A percentile compares a stretch with the other conserved stretches of the same genome.
Evolutionary conservation across 2,797 vertebrate genomes (phyloP).

Genomic region (Poecilia wingei): DNA sequence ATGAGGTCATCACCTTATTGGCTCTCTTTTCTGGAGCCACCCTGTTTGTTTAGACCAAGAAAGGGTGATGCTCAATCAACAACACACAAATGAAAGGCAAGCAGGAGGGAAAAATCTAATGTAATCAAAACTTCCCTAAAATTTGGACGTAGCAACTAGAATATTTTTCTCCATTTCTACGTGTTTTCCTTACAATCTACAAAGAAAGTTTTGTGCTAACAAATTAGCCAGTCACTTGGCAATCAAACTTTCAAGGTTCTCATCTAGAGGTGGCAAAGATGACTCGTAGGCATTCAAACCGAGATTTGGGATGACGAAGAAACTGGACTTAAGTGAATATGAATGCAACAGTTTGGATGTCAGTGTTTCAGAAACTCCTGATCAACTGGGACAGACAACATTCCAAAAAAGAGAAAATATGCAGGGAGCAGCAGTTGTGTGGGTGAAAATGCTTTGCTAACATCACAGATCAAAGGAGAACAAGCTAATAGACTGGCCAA

Average conservation of each 20-base stretch:
- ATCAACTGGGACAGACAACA: not conserved
- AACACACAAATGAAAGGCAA: not conserved
- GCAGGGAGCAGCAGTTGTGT: not conserved
- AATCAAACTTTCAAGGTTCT: too few relatives aligned
- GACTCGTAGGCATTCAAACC: not conserved
- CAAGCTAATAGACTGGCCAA: too few relatives aligned
- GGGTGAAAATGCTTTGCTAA: not conserved
- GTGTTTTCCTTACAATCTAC: not conserved
- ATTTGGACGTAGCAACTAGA: not conserved
- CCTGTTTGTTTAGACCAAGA: constrained; percentile 1
- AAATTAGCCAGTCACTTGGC: not conserved
- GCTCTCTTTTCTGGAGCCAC: constrained; percentile 47
- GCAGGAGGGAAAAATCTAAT: constrained; percentile 4
- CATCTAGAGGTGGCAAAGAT: not conserved
- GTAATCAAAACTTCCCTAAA: not conserved
- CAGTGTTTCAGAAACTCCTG: not conserved
- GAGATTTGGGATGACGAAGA: not conserved
- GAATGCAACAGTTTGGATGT: not conserved
- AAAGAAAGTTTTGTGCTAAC: not conserved
- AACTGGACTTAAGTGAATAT: not conserved
- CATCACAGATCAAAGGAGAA: not conserved
- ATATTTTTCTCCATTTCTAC: not conserved
- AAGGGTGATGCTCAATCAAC: constrained; percentile 8
- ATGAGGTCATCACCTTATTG: constrained; percentile 67
- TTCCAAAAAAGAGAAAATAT: not conserved